Base-by-base conservation (phyloP, 1,140 invertebrate genomes). In the Brachionus sp. region DNA sequence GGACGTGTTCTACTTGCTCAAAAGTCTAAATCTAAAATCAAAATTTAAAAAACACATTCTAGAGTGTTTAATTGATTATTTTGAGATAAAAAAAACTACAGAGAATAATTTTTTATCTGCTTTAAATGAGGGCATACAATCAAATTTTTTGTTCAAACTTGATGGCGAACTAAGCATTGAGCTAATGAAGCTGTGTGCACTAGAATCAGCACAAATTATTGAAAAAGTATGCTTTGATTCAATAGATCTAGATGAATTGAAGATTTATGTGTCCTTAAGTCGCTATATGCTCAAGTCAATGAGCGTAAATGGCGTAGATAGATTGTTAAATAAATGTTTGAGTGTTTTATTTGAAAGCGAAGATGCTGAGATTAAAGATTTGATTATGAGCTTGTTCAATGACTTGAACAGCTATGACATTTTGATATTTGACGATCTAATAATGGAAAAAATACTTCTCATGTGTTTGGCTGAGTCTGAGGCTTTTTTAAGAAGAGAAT, bases 401-500 rank as follows among this genome's bases (percentile, higher is more conserved):
- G 35, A 37, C 13, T 10, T 70, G 13, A 37, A 16, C 9, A 2
- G 9, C n/a, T 70, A 37, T n/a, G 66, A 70, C 13, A 33, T 25
- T 37, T 33, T 33, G 3, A 13, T 66, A 12, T 66, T 66, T 12
- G 33, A 66, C 29, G 77, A 78, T 9, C 42, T 53, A 10, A n/a
- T 33, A 6, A 50, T 53, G 23, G 23, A 80, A 6, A 57, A 62
- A 57, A 23, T 80, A 9, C 6, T 62, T 33, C 46, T 62, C 0
- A 12, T 80, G 12, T 35, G 50, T 35, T 44, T 80, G 50, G 19
- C 16, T 25, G 77, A 80, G 37, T 35, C 50, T n/a, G 77, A 80
- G 25, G 77, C 77, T 12, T 62, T 80, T 37, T 13, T 62, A 12
- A 57, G 77, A 39, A 23, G 77, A 80, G 77, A 80, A 37, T 66